These are phyloP conservation scores for Caprella mutica DNA, from an alignment of 2,888 invertebrate species.

Conservation along the genomic window DNA sequence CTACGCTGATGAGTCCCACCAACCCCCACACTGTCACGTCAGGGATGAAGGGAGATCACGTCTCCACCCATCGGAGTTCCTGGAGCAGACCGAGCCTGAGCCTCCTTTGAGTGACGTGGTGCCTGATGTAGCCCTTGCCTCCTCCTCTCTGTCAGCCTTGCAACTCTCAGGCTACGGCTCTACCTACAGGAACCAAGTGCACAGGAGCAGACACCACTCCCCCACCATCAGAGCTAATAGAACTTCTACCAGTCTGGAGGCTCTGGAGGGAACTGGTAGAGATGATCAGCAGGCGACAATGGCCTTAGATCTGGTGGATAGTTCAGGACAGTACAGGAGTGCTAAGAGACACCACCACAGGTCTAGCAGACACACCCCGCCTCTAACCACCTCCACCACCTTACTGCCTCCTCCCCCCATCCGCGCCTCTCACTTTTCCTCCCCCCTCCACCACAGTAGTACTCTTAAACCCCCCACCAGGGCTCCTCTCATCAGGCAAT, in stretches of 20 bases:
- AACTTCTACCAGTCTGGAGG: conserved; percentile 17
- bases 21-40: conserved; percentile 21
- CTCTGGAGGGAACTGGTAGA: conserved; percentile 24
- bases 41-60: conserved; percentile 29
- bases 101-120: conserved; percentile 30
- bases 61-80: conserved; percentile 29
- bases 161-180: conserved; percentile 13
- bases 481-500: conserved; percentile 23
- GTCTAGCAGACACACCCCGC: neutral
- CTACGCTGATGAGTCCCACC: conserved; percentile 24
- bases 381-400: conserved; percentile 11
- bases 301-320: conserved; percentile 32
- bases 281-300: conserved; percentile 11
- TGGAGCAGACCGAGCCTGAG: conserved; percentile 21
- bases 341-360: neutral
- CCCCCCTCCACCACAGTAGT: conserved; percentile 20
- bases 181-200: neutral
- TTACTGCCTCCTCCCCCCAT: conserved; percentile 13
- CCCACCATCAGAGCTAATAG: conserved; percentile 9
- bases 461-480: conserved; percentile 17
- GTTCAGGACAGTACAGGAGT: conserved; percentile 21
- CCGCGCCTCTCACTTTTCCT: conserved; percentile 11
- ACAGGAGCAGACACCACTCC: conserved; percentile 8
- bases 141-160: conserved; percentile 26
- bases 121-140: conserved; percentile 33